These are phyloP conservation scores for Coelopa pilipes DNA, from an alignment of 2,888 invertebrate species.

Conservation along the genomic window DNA sequence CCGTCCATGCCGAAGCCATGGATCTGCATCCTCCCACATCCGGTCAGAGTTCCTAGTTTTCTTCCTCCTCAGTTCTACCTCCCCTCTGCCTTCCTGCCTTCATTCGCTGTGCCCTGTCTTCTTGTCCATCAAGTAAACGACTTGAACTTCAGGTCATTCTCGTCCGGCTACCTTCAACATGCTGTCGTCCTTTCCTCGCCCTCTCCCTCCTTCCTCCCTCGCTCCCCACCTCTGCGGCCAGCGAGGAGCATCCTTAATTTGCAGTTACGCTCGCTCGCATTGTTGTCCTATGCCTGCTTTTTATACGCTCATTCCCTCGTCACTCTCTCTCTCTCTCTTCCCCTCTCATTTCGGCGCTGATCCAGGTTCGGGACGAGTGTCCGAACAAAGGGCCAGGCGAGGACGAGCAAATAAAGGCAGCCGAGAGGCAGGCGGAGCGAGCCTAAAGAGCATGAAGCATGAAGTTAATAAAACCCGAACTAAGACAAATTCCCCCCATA, in stretches of 20 bases:
- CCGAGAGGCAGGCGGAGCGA: neutral
- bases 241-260: constrained; percentile 14
- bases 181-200: too few relatives aligned
- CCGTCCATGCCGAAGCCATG: neutral
- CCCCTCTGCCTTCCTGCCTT: neutral
- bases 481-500: constrained; percentile 45
- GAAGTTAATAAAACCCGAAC: constrained; percentile 45
- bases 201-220: neutral
- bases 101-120: neutral
- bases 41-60: neutral
- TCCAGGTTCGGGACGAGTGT: too few relatives aligned
- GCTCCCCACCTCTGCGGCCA: neutral
- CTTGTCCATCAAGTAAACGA: constrained; percentile 18
- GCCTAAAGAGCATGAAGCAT: neutral
- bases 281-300: constrained; percentile 10
- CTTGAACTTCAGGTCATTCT: constrained; percentile 15
- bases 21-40: neutral
- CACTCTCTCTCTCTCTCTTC: too few relatives aligned
- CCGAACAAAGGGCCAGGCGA: too few relatives aligned
- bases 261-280: constrained; percentile 13
- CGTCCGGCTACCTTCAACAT: neutral
- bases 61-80: neutral
- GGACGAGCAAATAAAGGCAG: neutral
- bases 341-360: too few relatives aligned
- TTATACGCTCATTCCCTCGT: neutral